Conservation (phyloP, 2,888 invertebrate genomes). For the Dichetophora obliterata region DNA sequence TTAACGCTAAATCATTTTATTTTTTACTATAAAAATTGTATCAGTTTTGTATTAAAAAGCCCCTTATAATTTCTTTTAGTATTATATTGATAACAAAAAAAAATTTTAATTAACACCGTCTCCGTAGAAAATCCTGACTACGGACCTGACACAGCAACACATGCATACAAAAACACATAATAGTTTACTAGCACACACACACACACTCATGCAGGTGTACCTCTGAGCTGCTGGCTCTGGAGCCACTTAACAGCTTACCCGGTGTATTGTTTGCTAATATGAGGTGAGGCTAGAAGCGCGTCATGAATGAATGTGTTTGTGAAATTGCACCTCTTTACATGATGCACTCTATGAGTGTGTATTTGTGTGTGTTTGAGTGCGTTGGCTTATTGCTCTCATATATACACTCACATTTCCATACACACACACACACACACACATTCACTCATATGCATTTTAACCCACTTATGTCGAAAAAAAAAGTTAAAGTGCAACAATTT, state of each 20-base stretch:
- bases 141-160: no score
- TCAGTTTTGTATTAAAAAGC: no score
- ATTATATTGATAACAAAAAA: no score
- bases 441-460: background rate
- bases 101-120: no score
- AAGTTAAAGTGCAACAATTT: slow-evolving; percentile 28
- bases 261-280: background rate
- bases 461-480: slow-evolving; percentile 4
- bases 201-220: background rate
- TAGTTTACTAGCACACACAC: slow-evolving; percentile 16
- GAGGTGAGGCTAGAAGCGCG: background rate
- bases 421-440: background rate
- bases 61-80: no score
- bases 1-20: no score
- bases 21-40: no score
- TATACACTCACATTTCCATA: background rate
- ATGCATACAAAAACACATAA: slow-evolving; percentile 6
- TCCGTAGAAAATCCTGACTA: no score
- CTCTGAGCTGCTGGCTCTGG: background rate
- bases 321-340: background rate
- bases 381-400: background rate
- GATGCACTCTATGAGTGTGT: background rate
- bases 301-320: slow-evolving; percentile 3
- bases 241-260: background rate
- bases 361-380: slow-evolving; percentile 1